Percentiles rank a stretch among this genome's conserved stretches.
Conservation (phyloP, 2,888 invertebrate genomes). For the Thymelicus sylvestris region DNA sequence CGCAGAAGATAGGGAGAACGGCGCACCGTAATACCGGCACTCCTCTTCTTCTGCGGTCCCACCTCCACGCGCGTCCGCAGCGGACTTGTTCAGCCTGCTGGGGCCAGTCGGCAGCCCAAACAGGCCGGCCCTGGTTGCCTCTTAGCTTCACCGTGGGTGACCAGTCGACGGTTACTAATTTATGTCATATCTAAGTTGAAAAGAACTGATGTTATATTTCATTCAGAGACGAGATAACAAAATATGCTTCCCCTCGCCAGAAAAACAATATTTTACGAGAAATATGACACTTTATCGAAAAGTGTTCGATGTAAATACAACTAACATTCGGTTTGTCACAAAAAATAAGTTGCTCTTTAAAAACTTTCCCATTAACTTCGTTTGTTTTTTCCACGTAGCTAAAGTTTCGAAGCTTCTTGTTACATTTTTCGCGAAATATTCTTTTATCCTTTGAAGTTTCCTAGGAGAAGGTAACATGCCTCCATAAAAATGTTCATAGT, state of each 20-base stretch:
- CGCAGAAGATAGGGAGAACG: no score
- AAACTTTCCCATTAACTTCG: constrained; percentile 31
- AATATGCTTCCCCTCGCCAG: constrained; percentile 61
- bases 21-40: no score
- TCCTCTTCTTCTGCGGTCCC: no score
- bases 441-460: constrained; percentile 27
- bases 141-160: no score
- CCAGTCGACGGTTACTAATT: no score
- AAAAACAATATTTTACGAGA: constrained; percentile 74
- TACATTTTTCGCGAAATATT: constrained; percentile 26
- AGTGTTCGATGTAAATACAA: constrained; percentile 74
- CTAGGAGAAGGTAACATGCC: constrained; percentile 5
- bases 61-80: no score
- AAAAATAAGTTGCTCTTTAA: constrained; percentile 51
- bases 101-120: no score
- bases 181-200: not conserved
- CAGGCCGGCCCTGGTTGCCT: no score
- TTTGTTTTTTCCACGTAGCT: constrained; percentile 37
- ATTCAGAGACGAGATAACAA: constrained; percentile 62
- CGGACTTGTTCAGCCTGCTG: no score
- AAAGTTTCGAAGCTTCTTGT: constrained; percentile 27
- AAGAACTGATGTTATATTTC: constrained; percentile 53
- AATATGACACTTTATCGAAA: constrained; percentile 79
- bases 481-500: constrained; percentile 2
- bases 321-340: constrained; percentile 67